Conservation (phyloP, 2,113 vertebrate species). For the Panthera uncia region DNA sequence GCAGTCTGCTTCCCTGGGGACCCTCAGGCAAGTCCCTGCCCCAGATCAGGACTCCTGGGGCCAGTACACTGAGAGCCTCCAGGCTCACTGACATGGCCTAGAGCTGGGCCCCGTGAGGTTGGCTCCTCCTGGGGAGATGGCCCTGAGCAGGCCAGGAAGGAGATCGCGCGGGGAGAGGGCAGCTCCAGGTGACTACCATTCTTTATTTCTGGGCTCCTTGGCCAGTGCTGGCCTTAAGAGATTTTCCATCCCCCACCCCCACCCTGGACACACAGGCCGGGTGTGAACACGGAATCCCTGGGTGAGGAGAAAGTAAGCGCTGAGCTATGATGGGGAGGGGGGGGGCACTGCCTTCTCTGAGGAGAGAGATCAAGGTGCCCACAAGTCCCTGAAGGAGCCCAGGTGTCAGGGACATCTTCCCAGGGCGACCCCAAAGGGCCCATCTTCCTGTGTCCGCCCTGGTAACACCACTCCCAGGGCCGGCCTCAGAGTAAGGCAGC, state of each 20-base stretch:
- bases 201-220: not conserved
- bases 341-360: not conserved
- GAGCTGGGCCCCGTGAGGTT: not conserved
- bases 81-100: not conserved
- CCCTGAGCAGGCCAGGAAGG: not conserved
- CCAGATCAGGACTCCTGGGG: not conserved
- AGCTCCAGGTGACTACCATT: not conserved
- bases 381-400: not conserved
- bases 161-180: not conserved
- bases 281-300: not conserved
- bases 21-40: not conserved
- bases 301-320: not conserved
- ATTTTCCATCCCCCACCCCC: not conserved
- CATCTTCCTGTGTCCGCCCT: not conserved
- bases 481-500: not conserved
- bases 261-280: not conserved
- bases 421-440: not conserved
- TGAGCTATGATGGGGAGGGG: not conserved
- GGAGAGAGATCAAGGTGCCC: not conserved
- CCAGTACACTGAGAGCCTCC: not conserved
- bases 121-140: no score
- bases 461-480: not conserved
- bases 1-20: not conserved
- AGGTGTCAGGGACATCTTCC: not conserved
- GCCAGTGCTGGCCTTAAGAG: not conserved